A percentile compares a stretch with the other conserved stretches of the same genome.
Conservation (phyloP, 2,888 invertebrate species). For the Lacanobia wlatinum region DNA sequence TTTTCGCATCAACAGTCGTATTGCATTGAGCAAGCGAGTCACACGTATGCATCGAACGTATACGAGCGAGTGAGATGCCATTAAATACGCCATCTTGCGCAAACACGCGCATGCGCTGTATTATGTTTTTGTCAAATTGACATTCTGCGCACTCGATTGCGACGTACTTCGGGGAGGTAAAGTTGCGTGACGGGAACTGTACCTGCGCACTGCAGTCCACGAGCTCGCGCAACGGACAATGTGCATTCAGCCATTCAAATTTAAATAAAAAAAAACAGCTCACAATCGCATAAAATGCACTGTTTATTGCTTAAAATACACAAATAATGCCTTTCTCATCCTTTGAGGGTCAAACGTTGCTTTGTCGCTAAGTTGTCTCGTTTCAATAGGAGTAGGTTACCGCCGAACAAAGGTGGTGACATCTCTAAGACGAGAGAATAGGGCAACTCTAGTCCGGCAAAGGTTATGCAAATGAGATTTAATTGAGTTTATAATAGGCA, state of each 20-base stretch:
- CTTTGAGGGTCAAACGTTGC: constrained; percentile 88
- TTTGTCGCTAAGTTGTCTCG: constrained; percentile 88
- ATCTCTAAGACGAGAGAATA: constrained; percentile 83
- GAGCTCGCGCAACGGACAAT: constrained; percentile 90
- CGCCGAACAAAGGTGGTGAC: constrained; percentile 89
- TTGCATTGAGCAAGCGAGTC: too few relatives aligned
- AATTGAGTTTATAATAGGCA: constrained; percentile 90
- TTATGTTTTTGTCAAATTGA: too few relatives aligned
- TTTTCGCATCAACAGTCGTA: too few relatives aligned
- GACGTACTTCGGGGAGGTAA: too few relatives aligned
- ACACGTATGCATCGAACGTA: too few relatives aligned
- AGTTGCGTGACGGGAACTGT: too few relatives aligned
- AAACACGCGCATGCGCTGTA: too few relatives aligned
- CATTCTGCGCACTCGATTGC: too few relatives aligned
- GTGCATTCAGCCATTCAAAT: constrained; percentile 88
- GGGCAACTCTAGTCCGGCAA: constrained; percentile 75
- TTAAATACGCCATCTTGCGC: too few relatives aligned
- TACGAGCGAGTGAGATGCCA: too few relatives aligned
- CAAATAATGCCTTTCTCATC: constrained; percentile 87
- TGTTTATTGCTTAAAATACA: constrained; percentile 91
- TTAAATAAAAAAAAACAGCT: constrained; percentile 84
- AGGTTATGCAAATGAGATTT: constrained; percentile 90
- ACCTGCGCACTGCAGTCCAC: constrained; percentile 87
- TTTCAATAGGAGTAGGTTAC: constrained; percentile 86
- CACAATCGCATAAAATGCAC: constrained; percentile 90